Evolutionary conservation across 1,140 invertebrate genomes (phyloP).

Genomic region (Zaprionus taronus): DNA sequence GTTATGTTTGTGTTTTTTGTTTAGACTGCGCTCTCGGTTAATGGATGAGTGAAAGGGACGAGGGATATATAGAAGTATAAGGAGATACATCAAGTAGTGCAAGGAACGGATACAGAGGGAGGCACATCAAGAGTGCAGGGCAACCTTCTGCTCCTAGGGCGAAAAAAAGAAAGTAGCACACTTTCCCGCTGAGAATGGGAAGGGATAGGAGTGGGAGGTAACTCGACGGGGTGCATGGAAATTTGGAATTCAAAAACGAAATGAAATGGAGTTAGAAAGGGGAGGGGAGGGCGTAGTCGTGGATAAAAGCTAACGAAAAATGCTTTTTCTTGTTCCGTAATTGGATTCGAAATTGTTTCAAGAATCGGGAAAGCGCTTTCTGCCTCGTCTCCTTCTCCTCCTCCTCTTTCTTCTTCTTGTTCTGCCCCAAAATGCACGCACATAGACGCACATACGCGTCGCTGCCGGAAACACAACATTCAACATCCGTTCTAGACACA

Average conservation of each 20-base stretch:
- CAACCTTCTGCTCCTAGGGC: neutral
- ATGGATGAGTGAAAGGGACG: constrained; percentile 25
- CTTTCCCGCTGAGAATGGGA: constrained; percentile 4
- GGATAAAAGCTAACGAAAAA: constrained; percentile 67
- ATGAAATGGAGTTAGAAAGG: constrained; percentile 87
- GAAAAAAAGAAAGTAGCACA: constrained; percentile 46
- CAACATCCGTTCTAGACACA: constrained; percentile 64
- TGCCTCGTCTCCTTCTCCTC: neutral
- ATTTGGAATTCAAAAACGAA: constrained; percentile 85
- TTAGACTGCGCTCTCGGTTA: constrained; percentile 21
- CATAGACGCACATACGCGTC: constrained; percentile 22
- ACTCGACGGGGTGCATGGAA: constrained; percentile 54
- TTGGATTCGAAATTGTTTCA: constrained; percentile 81
- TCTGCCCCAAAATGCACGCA: constrained; percentile 54
- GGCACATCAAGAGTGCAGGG: constrained; percentile 8
- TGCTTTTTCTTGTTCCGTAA: constrained; percentile 75
- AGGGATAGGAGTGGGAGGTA: constrained; percentile 3
- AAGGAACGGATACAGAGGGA: neutral
- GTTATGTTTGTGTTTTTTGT: constrained; percentile 58
- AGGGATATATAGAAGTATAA: neutral
- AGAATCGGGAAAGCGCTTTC: constrained; percentile 51
- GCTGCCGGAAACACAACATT: constrained; percentile 58
- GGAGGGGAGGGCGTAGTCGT: constrained; percentile 5
- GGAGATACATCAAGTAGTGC: constrained; percentile 10
- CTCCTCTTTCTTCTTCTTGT: neutral